These are phyloP conservation scores for Cepaea nemoralis DNA, from an alignment of 1,140 invertebrate genomes.

Conservation along the genomic window DNA sequence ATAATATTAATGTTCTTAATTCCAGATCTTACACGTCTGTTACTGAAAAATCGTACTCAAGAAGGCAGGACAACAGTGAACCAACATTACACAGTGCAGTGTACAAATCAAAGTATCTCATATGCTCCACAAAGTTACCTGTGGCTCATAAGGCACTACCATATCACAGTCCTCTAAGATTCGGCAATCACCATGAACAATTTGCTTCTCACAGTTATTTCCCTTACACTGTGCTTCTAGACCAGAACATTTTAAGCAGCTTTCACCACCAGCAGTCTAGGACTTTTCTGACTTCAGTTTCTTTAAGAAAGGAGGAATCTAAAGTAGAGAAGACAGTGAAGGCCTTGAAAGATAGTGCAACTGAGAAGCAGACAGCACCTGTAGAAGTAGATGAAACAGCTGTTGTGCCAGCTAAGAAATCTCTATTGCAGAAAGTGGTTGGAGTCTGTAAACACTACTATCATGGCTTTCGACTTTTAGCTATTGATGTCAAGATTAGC, in stretches of 20 bases:
- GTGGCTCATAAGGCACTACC: neutral
- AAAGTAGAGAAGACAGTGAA: slow-evolving; percentile 67
- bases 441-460: slow-evolving; percentile 94
- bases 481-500: slow-evolving; percentile 92
- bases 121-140: neutral
- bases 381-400: neutral
- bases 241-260: slow-evolving; percentile 8
- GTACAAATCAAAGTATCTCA: slow-evolving; percentile 34
- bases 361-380: slow-evolving; percentile 19
- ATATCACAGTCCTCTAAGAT: neutral
- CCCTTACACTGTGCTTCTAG: neutral
- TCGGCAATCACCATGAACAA: neutral
- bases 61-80: neutral
- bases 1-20: neutral
- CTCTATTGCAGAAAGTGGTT: slow-evolving; percentile 79
- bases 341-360: slow-evolving; percentile 56
- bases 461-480: slow-evolving; percentile 94
- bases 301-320: slow-evolving; percentile 61
- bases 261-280: neutral
- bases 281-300: slow-evolving; percentile 35
- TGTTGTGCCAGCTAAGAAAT: slow-evolving; percentile 43
- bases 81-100: neutral
- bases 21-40: neutral
- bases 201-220: neutral
- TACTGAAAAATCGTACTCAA: neutral